Base-by-base conservation (phyloP, 2,113 vertebrate species). In the Chaetodon trifascialis region DNA sequence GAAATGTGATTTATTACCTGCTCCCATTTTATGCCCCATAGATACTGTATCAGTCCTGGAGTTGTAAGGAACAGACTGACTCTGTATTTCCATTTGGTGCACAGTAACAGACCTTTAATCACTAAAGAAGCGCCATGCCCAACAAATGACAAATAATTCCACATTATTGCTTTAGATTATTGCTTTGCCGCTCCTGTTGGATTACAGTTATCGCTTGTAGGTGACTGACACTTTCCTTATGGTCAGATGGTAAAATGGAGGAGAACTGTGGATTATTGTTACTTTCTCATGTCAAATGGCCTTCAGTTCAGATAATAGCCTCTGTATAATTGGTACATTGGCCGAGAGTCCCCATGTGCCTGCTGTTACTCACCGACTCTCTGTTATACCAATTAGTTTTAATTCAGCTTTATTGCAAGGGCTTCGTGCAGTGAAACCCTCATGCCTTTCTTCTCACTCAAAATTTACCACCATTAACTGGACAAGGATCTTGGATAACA, bases 171-270 rank as follows among this genome's bases (percentile, higher is more conserved):
- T 47, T 17, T 19, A 44, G 46, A 76, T 82, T 69, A 71, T 72
- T 56, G 65, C 59, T 69, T 54, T 80, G 44, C 66, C 0, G 3
- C 80, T 75, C 65, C 56, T 19, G 84, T 64, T 86, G 38, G 49
- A 40, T 79, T 73, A 54, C 34, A 73, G 5, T 75, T 83, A 36
- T 55, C n/a, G 11, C 19, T 58, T 82, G 59, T 68, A 73, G 83
- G 78, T 84, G 80, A 72, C 79, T 75, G 73, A 80, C 77, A 85
- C 68, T 86, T 79, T 85, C 83, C 83, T 83, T 38, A 51, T 51
- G 30, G 64, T 82, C 59, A 66, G 54, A 73, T 56, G 42, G 80
- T 71, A 38, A 90, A 75, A 79, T 59, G 38, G 3, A 54, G 67
- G 71, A 79, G 66, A 81, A 81, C 77, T 79, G 64, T 81, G 64